Evolutionary conservation across 2,113 vertebrate species (phyloP), one percentile per base, ranked within the genome.

Genomic region (Canis aureus): DNA sequence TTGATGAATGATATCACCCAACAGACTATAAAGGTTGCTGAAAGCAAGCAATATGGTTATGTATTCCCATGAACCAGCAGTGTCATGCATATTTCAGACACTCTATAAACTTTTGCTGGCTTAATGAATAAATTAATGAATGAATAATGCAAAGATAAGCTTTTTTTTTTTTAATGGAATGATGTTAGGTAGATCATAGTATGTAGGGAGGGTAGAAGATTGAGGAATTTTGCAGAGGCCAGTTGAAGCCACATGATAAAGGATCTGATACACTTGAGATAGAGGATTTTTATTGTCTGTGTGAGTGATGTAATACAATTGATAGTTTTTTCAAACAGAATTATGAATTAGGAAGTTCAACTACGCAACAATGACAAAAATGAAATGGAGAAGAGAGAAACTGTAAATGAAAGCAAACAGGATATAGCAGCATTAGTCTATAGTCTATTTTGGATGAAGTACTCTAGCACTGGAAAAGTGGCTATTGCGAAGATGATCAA

Each of bases 211-310:
- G 1, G 22, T 55, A 62, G 51, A 74, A 25, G 13, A 10, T 29
- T 76, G 43, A 69, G 25, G 71, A 64, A 32, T 51, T 5, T 32
- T 49, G 2, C 22, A 82, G 38, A 95, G 17, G 16, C 19, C 82
- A 23, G 10, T 6, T 29, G 11, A 74, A 15, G 32, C 67, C 25
- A 29, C 3, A 13, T 59, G 51, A 53, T 88, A 71, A 51, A 83
- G 22, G 5, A 62, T 29, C 0, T 19, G 81, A 23, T 9, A 43
- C 2, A 67, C 10, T 5, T 27, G 1, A 5, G 20, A 87, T 1
- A 49, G 2, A 62, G 19, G 22, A 86, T 23, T 93, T 62, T 27
- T 57, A 19, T 85, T 57, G 7, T 43, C 35, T 51, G 3, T 15
- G 55, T 2, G 35, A 43, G 22, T 49, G 62, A 74, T 29, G 19